Base-by-base conservation (phyloP, 2,888 invertebrate genomes). In the Platycheirus rosarum region DNA sequence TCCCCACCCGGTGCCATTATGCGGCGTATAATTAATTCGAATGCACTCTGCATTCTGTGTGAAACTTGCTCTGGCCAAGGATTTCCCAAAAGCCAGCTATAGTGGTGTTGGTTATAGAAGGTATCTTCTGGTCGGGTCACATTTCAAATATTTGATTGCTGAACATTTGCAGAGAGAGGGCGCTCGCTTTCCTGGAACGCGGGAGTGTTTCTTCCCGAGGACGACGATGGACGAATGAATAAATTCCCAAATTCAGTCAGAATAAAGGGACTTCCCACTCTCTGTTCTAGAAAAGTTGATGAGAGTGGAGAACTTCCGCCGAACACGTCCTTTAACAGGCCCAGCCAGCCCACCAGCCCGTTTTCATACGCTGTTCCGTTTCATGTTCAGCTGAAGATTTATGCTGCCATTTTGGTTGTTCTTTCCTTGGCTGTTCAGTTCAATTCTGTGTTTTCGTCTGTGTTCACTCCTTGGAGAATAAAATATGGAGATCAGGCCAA, bases 311-410 rank as follows among this genome's bases (percentile, higher is more conserved):
- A 69, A 69, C 63, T 77, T 68, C 66, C 73, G 68, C 46, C 7
- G 42, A 68, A 18, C n/a, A n/a, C 16, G 71, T 57, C 51, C 42
- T 53, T 20, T 55, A 32, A 35, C 44, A 4, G 2, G 42, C 55
- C 55, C 44, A 2, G 7, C 26, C 48, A 44, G 26, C 26, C 42
- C 16, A 11, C 4, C 46, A 2, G 48, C 48, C 48, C 48, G 11
- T 8, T 8, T n/a, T n/a, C n/a, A n/a, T n/a, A n/a, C 63, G 49
- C n/a, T n/a, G n/a, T n/a, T n/a, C n/a, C n/a, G n/a, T n/a, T 57
- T 62, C 63, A 73, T 77, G 73, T 69, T 77, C 69, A 77, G 84
- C 63, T 74, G 57, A 84, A 84, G 84, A 84, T 84, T 84, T 84
- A 84, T 84, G 77, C 77, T 73, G 29, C 44, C 57, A 76, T 71